phyloP scores from a whole-genome alignment of 2,888 invertebrate species.

The Lymantria dispar region DNA sequence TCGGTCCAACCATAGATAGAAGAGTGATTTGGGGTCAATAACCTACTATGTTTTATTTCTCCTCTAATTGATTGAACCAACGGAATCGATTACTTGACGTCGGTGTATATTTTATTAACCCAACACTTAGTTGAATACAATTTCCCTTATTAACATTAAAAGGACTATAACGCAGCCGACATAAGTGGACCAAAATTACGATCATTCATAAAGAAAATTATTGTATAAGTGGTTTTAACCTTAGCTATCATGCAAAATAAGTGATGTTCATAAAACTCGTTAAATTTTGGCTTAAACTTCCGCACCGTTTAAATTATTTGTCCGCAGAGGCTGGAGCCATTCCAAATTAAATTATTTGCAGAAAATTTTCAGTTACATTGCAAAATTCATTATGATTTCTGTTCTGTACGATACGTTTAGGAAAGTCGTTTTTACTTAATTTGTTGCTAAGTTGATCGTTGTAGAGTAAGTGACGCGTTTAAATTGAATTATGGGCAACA shows the following conservation, averaged over 20 bases:
- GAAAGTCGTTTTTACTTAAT: conserved; percentile 46
- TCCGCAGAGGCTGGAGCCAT: conserved; percentile 69
- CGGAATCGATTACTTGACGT: no score
- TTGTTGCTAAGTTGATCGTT: conserved; percentile 43
- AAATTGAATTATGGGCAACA: conserved; percentile 39
- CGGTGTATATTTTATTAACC: conserved; percentile 37
- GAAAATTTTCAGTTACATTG: conserved; percentile 65
- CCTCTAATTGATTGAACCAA: no score
- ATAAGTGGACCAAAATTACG: conserved; percentile 33
- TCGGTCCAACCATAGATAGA: no score
- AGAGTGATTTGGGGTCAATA: no score
- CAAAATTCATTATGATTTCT: conserved; percentile 58
- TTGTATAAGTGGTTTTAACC: conserved; percentile 61
- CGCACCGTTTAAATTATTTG: conserved; percentile 76
- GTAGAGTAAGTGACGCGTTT: conserved; percentile 37
- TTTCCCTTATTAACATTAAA: not conserved
- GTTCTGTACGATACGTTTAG: conserved; percentile 47
- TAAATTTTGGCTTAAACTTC: conserved; percentile 77
- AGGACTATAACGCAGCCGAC: not conserved
- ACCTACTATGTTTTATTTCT: no score
- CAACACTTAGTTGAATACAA: conserved; percentile 1
- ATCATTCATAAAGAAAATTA: conserved; percentile 62
- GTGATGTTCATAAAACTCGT: conserved; percentile 66
- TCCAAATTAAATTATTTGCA: conserved; percentile 79
- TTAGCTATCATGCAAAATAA: conserved; percentile 70